phyloP scores from a whole-genome alignment of 1,140 invertebrate genomes.

The Zaprionus vittiger region DNA sequence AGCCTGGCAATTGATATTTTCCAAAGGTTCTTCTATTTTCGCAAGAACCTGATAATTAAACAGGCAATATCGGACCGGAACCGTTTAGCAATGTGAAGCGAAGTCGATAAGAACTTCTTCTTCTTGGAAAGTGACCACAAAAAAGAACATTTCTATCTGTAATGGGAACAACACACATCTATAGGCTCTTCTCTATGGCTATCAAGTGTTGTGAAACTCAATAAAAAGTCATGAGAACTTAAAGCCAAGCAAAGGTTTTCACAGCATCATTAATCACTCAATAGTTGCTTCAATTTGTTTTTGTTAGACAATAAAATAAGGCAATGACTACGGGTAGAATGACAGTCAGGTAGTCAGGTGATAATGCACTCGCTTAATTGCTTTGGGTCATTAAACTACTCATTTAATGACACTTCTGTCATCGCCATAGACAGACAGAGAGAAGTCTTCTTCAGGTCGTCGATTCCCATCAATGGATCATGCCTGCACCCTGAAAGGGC shows the following conservation, averaged over 20 bases:
- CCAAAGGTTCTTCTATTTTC: neutral
- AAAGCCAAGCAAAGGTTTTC: neutral
- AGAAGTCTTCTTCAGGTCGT: constrained; percentile 17
- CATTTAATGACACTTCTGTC: constrained; percentile 40
- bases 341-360: constrained; percentile 7
- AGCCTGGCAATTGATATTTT: neutral
- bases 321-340: neutral
- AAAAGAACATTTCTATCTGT: neutral
- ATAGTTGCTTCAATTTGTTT: constrained; percentile 9
- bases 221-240: neutral
- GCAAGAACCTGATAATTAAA: neutral
- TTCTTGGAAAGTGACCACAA: neutral
- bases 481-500: constrained; percentile 27
- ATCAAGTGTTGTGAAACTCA: neutral
- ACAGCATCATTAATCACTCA: constrained; percentile 17
- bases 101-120: neutral
- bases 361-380: constrained; percentile 35
- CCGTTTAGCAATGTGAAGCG: neutral
- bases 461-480: neutral
- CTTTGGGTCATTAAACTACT: constrained; percentile 29
- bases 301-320: neutral
- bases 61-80: neutral
- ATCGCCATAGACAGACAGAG: constrained; percentile 38
- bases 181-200: neutral
- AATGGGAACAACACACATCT: neutral